Evolutionary conservation across 2,888 invertebrate species (phyloP).

Genomic region (Ophion obscuratus): DNA sequence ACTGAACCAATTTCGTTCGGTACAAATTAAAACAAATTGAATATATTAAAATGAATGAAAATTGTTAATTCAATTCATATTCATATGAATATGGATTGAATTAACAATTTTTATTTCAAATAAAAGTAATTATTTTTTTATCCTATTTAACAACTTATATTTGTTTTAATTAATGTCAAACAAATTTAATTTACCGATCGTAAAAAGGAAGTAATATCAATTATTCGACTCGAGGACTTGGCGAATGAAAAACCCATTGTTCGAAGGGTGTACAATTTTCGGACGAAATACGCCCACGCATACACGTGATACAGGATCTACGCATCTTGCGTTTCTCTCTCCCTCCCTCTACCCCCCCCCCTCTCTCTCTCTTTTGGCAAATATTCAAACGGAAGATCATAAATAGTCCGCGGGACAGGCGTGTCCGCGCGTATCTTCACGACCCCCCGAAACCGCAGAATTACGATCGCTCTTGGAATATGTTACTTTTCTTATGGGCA

Average conservation of each 20-base stretch:
- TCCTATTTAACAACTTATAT: no score
- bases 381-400: constrained; percentile 52
- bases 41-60: no score
- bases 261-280: constrained; percentile 45
- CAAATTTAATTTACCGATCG: not conserved
- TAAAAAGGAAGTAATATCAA: not conserved
- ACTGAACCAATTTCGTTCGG: no score
- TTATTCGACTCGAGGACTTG: not conserved
- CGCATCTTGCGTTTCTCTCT: constrained; percentile 16
- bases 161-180: not conserved
- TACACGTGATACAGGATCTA: not conserved
- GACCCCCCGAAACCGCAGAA: constrained; percentile 49
- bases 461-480: constrained; percentile 65
- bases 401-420: constrained; percentile 56
- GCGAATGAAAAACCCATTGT: constrained; percentile 39
- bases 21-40: no score
- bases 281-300: constrained; percentile 4
- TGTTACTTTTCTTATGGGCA: constrained; percentile 52
- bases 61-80: no score
- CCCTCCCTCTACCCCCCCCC: not conserved
- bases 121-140: no score
- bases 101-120: no score
- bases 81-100: no score
- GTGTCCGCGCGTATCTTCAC: constrained; percentile 54
- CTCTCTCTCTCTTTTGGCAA: constrained; percentile 10